Conservation (phyloP, 1,140 invertebrate species). For the Drosophila fuyamai region DNA sequence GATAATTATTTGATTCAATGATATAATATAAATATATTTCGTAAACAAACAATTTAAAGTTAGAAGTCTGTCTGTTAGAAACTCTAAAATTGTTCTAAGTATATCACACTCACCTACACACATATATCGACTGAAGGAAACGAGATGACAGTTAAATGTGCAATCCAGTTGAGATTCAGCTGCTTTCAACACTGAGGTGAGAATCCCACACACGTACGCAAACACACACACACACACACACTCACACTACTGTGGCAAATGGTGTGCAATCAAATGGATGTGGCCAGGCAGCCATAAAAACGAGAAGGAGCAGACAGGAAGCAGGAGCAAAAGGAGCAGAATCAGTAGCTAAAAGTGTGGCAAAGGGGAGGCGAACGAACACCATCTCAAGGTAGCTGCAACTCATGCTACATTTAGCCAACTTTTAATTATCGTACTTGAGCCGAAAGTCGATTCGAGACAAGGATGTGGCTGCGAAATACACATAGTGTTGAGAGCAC, state of each 20-base stretch:
- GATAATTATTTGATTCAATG: too few species aligned
- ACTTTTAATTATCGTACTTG: slow-evolving; percentile 80
- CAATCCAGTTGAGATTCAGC: slow-evolving; percentile 24
- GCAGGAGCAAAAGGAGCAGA: slow-evolving; percentile 2
- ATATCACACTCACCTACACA: neutral
- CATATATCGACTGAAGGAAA: slow-evolving; percentile 17
- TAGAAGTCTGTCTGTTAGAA: too few species aligned
- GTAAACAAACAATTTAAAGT: too few species aligned
- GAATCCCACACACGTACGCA: neutral
- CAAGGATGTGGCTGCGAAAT: neutral
- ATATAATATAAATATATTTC: too few species aligned
- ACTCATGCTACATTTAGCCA: slow-evolving; percentile 78
- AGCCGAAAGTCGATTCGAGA: slow-evolving; percentile 40
- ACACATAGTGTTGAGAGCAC: neutral
- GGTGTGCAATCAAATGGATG: slow-evolving; percentile 76
- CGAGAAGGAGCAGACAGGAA: neutral
- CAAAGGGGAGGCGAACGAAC: neutral
- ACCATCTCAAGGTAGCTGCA: slow-evolving; percentile 63
- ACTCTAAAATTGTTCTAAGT: neutral
- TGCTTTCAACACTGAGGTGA: slow-evolving; percentile 41
- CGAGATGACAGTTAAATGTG: slow-evolving; percentile 52
- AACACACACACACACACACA: neutral
- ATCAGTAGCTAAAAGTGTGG: slow-evolving; percentile 4
- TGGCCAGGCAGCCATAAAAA: slow-evolving; percentile 44
- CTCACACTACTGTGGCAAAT: slow-evolving; percentile 48